Conservation (phyloP, 2,888 invertebrate species). For the Perizoma flavofasciatum region DNA sequence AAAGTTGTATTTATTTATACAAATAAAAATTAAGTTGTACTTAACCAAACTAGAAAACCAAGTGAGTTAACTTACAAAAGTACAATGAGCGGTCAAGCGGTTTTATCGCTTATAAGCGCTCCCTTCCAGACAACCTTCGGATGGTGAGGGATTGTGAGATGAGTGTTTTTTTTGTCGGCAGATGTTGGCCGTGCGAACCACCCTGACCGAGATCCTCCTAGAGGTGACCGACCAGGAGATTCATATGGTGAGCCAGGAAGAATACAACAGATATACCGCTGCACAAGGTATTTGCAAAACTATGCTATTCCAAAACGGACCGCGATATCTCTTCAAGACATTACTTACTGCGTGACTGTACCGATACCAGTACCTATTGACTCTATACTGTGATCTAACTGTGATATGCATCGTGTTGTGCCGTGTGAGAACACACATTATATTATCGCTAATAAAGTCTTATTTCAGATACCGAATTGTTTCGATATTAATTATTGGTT, state of each 20-base stretch:
- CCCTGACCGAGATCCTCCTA: constrained; percentile 96
- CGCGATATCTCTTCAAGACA: constrained; percentile 30
- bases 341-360: constrained; percentile 65
- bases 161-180: constrained; percentile 55
- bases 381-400: constrained; percentile 58
- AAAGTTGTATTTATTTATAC: too few relatives aligned
- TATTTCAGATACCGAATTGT: constrained; percentile 81
- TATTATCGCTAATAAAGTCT: constrained; percentile 72
- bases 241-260: constrained; percentile 92
- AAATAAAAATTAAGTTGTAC: too few relatives aligned
- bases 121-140: too few relatives aligned
- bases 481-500: constrained; percentile 81
- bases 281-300: constrained; percentile 88
- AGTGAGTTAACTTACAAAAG: too few relatives aligned
- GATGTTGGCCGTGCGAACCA: constrained; percentile 94
- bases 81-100: too few relatives aligned
- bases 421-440: constrained; percentile 57
- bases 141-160: neutral
- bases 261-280: constrained; percentile 91
- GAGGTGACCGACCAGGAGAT: constrained; percentile 97
- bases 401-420: constrained; percentile 53
- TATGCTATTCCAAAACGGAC: constrained; percentile 34
- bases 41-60: too few relatives aligned
- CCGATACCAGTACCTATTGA: constrained; percentile 46
- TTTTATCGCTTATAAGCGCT: too few relatives aligned